Conservation (phyloP, 2,113 vertebrate genomes). For the Pongo abelii region DNA sequence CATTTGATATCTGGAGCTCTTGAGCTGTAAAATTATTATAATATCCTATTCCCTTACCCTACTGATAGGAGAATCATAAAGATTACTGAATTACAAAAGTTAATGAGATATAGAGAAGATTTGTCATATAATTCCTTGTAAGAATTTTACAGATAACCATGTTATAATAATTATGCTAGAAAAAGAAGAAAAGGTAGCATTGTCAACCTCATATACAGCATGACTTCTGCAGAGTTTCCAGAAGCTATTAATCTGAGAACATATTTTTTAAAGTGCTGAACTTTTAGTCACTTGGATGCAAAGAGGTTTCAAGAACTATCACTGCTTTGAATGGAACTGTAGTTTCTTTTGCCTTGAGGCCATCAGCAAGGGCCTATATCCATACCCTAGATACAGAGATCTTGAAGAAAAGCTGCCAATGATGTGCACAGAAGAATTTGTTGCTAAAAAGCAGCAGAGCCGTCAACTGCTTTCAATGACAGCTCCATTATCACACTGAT, state of each 20-base stretch:
- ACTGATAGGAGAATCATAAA: neutral
- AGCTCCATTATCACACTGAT: constrained; percentile 13
- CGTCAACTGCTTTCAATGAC: neutral
- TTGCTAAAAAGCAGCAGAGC: neutral
- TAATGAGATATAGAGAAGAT: neutral
- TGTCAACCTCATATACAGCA: neutral
- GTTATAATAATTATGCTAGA: neutral
- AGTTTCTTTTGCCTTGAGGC: neutral
- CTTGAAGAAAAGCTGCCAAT: neutral
- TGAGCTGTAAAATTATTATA: neutral
- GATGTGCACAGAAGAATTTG: neutral
- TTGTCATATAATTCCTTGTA: neutral
- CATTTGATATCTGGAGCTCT: neutral
- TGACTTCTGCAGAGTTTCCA: neutral
- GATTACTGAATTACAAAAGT: neutral
- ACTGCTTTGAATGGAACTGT: neutral
- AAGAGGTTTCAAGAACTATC: neutral
- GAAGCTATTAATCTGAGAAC: neutral
- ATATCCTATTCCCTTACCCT: neutral
- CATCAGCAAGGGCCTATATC: neutral
- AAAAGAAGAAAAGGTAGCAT: neutral
- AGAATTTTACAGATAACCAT: neutral
- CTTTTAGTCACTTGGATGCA: neutral
- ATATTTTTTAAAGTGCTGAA: neutral
- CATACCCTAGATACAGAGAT: neutral